These are phyloP conservation scores for Diorhabda sublineata DNA, from an alignment of 1,140 invertebrate genomes.

Conservation along the genomic window DNA sequence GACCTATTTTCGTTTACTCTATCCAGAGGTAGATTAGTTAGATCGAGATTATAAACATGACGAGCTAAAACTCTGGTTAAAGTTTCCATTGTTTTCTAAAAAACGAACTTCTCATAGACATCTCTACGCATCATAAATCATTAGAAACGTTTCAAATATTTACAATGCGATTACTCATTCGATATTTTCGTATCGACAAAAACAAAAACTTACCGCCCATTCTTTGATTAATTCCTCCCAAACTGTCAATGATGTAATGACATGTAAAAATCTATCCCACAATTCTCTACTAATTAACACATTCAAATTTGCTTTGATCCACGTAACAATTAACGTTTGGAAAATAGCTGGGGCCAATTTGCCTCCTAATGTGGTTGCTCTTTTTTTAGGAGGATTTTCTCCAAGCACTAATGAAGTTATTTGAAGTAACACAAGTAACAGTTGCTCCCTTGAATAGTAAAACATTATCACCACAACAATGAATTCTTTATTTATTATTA, in stretches of 20 bases:
- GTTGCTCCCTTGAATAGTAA: constrained; percentile 67
- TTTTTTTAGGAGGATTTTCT: constrained; percentile 68
- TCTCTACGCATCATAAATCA: too few relatives aligned
- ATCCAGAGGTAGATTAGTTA: constrained; percentile 84
- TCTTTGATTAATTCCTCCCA: constrained; percentile 95
- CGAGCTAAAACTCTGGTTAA: constrained; percentile 86
- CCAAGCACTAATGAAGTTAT: constrained; percentile 88
- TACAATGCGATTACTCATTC: too few relatives aligned
- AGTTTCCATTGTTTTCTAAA: constrained; percentile 93
- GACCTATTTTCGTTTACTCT: constrained; percentile 75
- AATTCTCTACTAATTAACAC: constrained; percentile 77
- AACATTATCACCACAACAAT: too few relatives aligned
- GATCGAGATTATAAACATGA: constrained; percentile 89
- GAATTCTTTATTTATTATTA: background rate
- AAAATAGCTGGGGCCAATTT: constrained; percentile 88
- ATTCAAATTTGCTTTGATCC: constrained; percentile 97
- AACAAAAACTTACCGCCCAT: constrained; percentile 75
- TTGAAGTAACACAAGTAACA: constrained; percentile 81
- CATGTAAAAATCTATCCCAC: constrained; percentile 91
- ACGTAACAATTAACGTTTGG: constrained; percentile 94
- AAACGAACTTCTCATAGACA: constrained; percentile 17
- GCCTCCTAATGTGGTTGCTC: constrained; percentile 74
- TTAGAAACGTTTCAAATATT: too few relatives aligned
- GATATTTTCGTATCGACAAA: background rate
- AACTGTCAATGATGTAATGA: constrained; percentile 82